Evolutionary conservation across 2,797 vertebrate species (phyloP).

Genomic region (Oreochromis grahami): DNA sequence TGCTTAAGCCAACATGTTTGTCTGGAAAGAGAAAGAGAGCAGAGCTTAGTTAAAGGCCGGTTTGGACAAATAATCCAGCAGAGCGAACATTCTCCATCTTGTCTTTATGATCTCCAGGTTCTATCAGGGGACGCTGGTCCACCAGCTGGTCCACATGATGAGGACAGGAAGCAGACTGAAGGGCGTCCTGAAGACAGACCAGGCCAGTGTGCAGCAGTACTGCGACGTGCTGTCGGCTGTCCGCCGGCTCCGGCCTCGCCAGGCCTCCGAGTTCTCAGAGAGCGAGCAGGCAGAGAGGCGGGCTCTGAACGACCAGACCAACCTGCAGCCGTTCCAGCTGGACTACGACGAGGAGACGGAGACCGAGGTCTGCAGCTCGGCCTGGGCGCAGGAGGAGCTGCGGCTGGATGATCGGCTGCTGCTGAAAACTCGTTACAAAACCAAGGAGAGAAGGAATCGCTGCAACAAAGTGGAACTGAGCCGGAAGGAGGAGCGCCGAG

Average conservation of each 20-base stretch:
- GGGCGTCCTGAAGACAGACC: slow-evolving; percentile 47
- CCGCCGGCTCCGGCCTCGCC: not conserved
- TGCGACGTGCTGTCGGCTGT: slow-evolving; percentile 47
- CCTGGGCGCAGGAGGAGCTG: not conserved
- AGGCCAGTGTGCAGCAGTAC: slow-evolving; percentile 53
- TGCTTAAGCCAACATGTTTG: not conserved
- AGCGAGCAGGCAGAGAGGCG: not conserved
- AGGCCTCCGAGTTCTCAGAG: accelerated
- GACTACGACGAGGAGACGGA: not conserved
- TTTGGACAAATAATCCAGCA: not conserved
- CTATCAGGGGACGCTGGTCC: slow-evolving; percentile 78
- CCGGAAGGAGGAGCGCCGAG: not conserved
- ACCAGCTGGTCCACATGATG: slow-evolving; percentile 68
- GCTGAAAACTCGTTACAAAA: not conserved
- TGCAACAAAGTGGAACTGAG: not conserved
- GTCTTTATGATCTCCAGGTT: slow-evolving; percentile 62
- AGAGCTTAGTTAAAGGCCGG: not conserved
- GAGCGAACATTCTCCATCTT: not conserved
- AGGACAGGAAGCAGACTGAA: slow-evolving; percentile 36
- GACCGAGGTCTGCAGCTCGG: accelerated
- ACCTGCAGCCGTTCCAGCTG: not conserved
- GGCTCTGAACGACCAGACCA: not conserved
- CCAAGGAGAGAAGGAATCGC: not conserved
- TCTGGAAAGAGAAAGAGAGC: not conserved
- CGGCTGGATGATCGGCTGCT: not conserved